phyloP scores from a whole-genome alignment of 2,113 vertebrate genomes.

The Anarrhichthys ocellatus region DNA sequence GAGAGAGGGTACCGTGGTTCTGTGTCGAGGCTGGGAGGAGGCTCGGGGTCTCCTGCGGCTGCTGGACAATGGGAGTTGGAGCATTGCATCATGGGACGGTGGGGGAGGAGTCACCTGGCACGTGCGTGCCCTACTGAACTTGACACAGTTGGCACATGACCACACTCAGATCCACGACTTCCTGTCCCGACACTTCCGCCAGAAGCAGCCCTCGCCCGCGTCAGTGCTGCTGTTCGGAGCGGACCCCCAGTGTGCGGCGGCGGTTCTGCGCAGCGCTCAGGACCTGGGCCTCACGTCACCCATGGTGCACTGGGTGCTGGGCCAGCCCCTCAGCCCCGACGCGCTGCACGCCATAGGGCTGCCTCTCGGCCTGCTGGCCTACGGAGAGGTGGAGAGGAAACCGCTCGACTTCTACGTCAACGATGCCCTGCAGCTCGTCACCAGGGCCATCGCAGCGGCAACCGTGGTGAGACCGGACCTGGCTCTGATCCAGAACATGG shows the following conservation, averaged over 20 bases:
- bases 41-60: constrained; percentile 61
- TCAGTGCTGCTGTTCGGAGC: constrained; percentile 87
- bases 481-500: constrained; percentile 77
- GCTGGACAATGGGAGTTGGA: constrained; percentile 71
- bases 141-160: constrained; percentile 75
- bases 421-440: constrained; percentile 85
- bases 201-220: constrained; percentile 69
- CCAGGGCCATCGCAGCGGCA: constrained; percentile 77
- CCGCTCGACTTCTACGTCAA: constrained; percentile 86
- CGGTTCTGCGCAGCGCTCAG: constrained; percentile 80
- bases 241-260: constrained; percentile 65
- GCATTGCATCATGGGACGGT: constrained; percentile 63
- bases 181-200: constrained; percentile 76
- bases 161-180: constrained; percentile 72
- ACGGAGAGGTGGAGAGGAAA: constrained; percentile 86
- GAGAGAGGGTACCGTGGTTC: constrained; percentile 84
- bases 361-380: constrained; percentile 88
- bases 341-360: constrained; percentile 86
- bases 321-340: constrained; percentile 81
- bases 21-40: constrained; percentile 88
- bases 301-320: constrained; percentile 89
- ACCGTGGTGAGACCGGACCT: constrained; percentile 75
- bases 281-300: constrained; percentile 79
- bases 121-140: constrained; percentile 82
- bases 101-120: constrained; percentile 67